phyloP scores from a whole-genome alignment of 2,888 invertebrate species.

The Folsomia candida region DNA sequence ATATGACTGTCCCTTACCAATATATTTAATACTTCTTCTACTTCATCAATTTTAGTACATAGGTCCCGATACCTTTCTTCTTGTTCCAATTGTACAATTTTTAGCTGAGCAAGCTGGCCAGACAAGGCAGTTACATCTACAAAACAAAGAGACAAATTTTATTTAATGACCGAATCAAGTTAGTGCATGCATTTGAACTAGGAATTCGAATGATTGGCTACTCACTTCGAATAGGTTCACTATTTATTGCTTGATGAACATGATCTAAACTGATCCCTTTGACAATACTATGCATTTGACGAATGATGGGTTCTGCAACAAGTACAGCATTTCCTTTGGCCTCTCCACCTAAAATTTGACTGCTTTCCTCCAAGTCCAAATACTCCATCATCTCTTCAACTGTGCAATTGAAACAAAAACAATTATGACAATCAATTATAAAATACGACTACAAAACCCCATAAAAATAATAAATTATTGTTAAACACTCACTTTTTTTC shows the following conservation, averaged over 20 bases:
- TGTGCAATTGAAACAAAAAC: conserved; percentile 17
- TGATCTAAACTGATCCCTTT: conserved; percentile 43
- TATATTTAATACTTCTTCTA: conserved; percentile 46
- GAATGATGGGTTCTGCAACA: conserved; percentile 49
- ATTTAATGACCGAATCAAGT: background rate
- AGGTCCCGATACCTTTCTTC: conserved; percentile 37
- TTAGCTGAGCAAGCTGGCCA: conserved; percentile 42
- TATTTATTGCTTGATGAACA: conserved; percentile 46
- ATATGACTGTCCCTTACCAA: conserved; percentile 29
- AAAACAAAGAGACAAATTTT: too few species aligned
- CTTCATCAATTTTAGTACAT: conserved; percentile 38
- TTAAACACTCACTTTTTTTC: conserved; percentile 42
- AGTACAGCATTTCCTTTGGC: conserved; percentile 49
- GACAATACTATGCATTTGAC: conserved; percentile 47
- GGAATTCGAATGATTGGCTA: background rate
- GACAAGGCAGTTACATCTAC: conserved; percentile 43
- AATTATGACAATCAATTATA: background rate
- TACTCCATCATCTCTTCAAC: conserved; percentile 49
- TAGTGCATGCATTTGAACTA: background rate
- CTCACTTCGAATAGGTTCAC: conserved; percentile 47
- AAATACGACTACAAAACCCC: background rate
- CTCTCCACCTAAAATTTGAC: conserved; percentile 49
- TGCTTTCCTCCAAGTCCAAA: conserved; percentile 48
- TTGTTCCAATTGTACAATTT: conserved; percentile 45
- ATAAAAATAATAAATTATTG: background rate